A percentile compares a stretch with the other conserved stretches of the same genome.
phyloP scores from a whole-genome alignment of 2,113 vertebrate species.

The Naja naja region DNA sequence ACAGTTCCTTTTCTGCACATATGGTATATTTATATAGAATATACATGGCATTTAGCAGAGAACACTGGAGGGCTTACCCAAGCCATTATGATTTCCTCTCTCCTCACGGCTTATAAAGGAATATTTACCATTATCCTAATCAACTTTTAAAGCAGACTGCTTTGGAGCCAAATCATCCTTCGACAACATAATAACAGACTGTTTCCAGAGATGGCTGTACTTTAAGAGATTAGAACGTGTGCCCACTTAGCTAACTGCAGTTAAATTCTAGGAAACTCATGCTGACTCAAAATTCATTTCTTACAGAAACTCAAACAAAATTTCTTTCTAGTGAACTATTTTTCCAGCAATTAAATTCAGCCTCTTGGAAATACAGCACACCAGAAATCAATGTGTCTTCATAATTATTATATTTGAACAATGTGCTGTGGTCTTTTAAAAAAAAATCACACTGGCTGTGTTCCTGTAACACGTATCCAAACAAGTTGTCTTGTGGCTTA shows the following conservation, averaged over 20 bases:
- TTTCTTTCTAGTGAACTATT: background rate
- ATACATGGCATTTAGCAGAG: background rate
- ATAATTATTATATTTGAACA: background rate
- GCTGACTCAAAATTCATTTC: background rate
- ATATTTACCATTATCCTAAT: background rate
- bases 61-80: background rate
- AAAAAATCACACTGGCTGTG: background rate
- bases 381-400: background rate
- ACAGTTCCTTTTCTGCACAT: background rate
- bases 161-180: background rate
- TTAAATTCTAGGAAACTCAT: background rate
- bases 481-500: background rate
- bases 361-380: background rate
- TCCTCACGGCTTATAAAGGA: background rate
- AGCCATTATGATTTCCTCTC: background rate
- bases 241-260: background rate
- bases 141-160: background rate
- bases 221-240: background rate
- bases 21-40: background rate
- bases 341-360: background rate
- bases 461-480: background rate
- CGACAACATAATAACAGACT: background rate
- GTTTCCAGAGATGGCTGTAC: background rate
- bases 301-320: background rate
- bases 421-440: background rate